phyloP scores from a whole-genome alignment of 2,797 vertebrate genomes.

The Toxotes lorentzi region DNA sequence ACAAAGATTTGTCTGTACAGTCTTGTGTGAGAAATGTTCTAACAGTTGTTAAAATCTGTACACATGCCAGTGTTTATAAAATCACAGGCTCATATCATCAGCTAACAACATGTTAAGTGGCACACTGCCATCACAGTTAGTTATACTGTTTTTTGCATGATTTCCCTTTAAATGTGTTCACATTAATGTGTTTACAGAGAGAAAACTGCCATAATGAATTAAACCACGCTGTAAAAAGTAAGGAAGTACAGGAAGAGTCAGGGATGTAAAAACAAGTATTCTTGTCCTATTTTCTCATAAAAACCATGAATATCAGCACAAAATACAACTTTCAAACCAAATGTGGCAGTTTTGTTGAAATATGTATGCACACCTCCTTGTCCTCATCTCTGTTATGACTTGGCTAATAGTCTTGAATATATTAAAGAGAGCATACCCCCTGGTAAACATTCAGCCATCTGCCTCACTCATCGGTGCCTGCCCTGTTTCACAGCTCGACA shows the following conservation, averaged over 20 bases:
- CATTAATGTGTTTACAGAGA: background rate
- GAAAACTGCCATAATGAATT: background rate
- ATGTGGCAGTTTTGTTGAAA: background rate
- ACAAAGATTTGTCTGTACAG: too few species aligned
- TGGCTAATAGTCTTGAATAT: slow-evolving; percentile 1
- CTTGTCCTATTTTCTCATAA: background rate
- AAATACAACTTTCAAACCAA: background rate
- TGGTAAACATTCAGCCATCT: slow-evolving; percentile 29
- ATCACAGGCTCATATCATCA: too few species aligned
- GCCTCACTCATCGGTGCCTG: slow-evolving; percentile 13
- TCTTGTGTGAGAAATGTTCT: too few species aligned
- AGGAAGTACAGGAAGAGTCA: background rate
- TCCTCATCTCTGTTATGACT: slow-evolving; percentile 5
- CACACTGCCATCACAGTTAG: too few species aligned
- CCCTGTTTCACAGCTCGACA: slow-evolving; percentile 40
- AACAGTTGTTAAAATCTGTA: too few species aligned
- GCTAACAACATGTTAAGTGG: too few species aligned
- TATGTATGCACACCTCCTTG: background rate
- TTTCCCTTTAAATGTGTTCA: background rate
- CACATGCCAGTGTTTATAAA: too few species aligned
- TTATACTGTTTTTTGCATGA: background rate
- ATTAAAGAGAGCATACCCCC: slow-evolving; percentile 8
- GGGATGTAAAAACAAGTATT: background rate
- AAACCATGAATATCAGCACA: background rate
- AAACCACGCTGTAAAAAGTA: background rate